phyloP scores from a whole-genome alignment of 1,140 invertebrate genomes.

The Trypoxylus dichotomus region DNA sequence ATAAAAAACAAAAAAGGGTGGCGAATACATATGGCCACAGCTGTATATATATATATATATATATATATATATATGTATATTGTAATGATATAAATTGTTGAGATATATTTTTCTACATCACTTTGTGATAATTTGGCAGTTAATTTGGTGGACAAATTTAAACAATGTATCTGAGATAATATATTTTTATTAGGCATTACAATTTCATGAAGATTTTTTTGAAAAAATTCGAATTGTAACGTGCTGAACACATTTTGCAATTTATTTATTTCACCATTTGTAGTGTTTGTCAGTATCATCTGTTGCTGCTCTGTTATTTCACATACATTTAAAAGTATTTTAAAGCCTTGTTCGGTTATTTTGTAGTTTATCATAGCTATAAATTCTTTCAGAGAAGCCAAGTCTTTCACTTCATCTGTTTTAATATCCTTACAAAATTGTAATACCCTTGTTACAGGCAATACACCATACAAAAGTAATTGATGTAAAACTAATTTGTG shows the following conservation, averaged over 20 bases:
- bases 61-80: too few species aligned
- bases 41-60: too few species aligned
- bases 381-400: conserved; percentile 36
- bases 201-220: conserved; percentile 44
- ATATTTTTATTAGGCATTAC: conserved; percentile 35
- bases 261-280: conserved; percentile 42
- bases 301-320: conserved; percentile 42
- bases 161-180: conserved; percentile 36
- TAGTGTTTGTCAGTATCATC: conserved; percentile 42
- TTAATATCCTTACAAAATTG: conserved; percentile 36
- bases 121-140: conserved; percentile 35
- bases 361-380: conserved; percentile 41
- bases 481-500: conserved; percentile 44
- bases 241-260: conserved; percentile 38
- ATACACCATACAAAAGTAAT: conserved; percentile 41
- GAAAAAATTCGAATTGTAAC: conserved; percentile 46
- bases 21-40: too few species aligned
- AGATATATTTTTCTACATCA: conserved; percentile 41
- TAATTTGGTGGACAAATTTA: conserved; percentile 44
- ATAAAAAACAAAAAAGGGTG: too few species aligned
- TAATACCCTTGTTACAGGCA: conserved; percentile 38
- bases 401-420: conserved; percentile 30
- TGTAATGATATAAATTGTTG: too few species aligned
- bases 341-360: conserved; percentile 42
- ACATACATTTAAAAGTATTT: conserved; percentile 40